Evolutionary conservation across 2,797 vertebrate species (phyloP).

Genomic region (Galagoides demidoff): DNA sequence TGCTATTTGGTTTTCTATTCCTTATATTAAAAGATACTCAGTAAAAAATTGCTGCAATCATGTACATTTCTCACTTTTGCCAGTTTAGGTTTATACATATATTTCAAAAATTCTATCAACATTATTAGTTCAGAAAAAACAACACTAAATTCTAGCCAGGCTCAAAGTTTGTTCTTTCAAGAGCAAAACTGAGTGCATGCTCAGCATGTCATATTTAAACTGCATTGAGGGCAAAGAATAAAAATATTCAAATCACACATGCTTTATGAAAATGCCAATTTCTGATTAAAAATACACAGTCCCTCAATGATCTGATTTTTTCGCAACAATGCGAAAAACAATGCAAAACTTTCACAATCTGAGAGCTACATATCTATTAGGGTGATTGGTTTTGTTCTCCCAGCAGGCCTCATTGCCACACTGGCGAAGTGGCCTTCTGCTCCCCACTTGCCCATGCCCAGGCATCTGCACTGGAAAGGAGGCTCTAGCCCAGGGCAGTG

Average conservation of each 20-base stretch:
- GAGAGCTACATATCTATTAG: not conserved
- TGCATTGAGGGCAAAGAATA: not conserved
- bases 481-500: not conserved
- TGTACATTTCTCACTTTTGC: not conserved
- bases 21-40: not conserved
- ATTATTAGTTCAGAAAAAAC: not conserved
- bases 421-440: not conserved
- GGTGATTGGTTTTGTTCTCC: not conserved
- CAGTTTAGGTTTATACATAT: not conserved
- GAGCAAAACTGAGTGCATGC: not conserved
- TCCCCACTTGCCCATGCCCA: rapidly evolving
- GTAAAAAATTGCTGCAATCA: not conserved
- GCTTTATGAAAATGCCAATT: not conserved
- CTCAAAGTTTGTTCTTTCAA: not conserved
- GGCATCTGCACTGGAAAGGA: too few species aligned
- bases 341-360: not conserved
- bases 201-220: not conserved
- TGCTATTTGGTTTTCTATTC: not conserved
- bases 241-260: not conserved
- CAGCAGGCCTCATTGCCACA: not conserved
- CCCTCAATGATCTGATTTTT: not conserved
- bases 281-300: not conserved
- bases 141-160: not conserved
- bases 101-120: not conserved
- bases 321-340: not conserved